A percentile compares a stretch with the other conserved stretches of the same genome.
Evolutionary conservation across 1,140 invertebrate genomes (phyloP).

Genomic region (Calliphora vicina): DNA sequence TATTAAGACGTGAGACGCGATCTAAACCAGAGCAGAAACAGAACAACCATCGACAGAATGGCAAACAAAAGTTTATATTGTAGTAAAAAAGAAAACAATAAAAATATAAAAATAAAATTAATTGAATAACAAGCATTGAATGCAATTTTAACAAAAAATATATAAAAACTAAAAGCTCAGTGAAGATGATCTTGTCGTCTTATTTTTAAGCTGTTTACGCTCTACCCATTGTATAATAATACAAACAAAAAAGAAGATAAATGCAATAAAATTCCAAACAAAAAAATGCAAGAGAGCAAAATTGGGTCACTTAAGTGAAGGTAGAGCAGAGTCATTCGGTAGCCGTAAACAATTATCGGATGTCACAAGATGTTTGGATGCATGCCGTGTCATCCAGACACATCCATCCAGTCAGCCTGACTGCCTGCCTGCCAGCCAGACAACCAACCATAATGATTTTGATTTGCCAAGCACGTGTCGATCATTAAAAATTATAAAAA

Average conservation of each 20-base stretch:
- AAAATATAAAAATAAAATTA: conserved; percentile 18
- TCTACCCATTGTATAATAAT: background rate
- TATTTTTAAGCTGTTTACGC: background rate
- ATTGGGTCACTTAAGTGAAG: conserved; percentile 10
- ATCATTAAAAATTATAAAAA: conserved; percentile 17
- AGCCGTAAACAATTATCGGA: background rate
- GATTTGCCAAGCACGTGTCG: conserved; percentile 29
- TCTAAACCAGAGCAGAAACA: background rate
- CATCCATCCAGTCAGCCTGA: background rate
- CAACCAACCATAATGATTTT: conserved; percentile 19
- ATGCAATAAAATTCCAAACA: background rate
- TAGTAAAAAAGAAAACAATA: too few relatives aligned
- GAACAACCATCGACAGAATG: background rate
- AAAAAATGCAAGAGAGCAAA: background rate
- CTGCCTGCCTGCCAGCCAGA: background rate
- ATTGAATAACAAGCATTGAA: conserved; percentile 32
- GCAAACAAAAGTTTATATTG: background rate
- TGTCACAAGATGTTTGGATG: background rate
- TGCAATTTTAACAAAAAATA: conserved; percentile 23
- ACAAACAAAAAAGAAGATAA: background rate
- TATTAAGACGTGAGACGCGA: background rate
- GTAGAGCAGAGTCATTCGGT: background rate
- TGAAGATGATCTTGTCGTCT: background rate
- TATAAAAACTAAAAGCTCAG: background rate
- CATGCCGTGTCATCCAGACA: background rate